Conservation (phyloP, 2,888 invertebrate genomes). For the Sinelater perroti region DNA sequence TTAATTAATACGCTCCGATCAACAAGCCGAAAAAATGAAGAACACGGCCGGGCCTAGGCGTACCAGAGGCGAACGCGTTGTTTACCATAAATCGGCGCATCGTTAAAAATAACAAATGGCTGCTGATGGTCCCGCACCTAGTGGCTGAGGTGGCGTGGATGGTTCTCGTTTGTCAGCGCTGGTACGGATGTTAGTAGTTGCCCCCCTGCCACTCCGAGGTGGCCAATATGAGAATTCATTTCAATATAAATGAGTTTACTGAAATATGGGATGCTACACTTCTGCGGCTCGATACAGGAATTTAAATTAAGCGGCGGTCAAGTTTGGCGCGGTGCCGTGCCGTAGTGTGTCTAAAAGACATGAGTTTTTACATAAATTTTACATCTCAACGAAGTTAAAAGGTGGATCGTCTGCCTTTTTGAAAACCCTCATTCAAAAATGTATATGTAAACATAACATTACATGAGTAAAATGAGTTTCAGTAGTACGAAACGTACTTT, state of each 20-base stretch:
- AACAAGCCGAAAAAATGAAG: no score
- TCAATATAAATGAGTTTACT: conserved; percentile 52
- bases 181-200: conserved; percentile 44
- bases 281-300: conserved; percentile 16
- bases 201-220: conserved; percentile 49
- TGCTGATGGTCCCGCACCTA: conserved; percentile 41
- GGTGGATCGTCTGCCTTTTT: no score
- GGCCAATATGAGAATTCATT: conserved; percentile 50
- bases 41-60: no score
- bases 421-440: no score
- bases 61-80: no score
- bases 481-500: no score
- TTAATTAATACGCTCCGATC: no score
- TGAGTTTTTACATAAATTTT: no score
- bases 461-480: no score
- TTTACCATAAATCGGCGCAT: conserved; percentile 50
- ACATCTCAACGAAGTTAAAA: no score
- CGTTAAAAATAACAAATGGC: conserved; percentile 54
- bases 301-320: conserved; percentile 27
- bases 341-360: neutral
- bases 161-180: conserved; percentile 46
- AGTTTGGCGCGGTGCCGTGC: no score
- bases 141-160: conserved; percentile 45
- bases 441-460: no score
- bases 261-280: conserved; percentile 45